phyloP scores from a whole-genome alignment of 2,113 vertebrate species.

The Leptodactylus fuscus region DNA sequence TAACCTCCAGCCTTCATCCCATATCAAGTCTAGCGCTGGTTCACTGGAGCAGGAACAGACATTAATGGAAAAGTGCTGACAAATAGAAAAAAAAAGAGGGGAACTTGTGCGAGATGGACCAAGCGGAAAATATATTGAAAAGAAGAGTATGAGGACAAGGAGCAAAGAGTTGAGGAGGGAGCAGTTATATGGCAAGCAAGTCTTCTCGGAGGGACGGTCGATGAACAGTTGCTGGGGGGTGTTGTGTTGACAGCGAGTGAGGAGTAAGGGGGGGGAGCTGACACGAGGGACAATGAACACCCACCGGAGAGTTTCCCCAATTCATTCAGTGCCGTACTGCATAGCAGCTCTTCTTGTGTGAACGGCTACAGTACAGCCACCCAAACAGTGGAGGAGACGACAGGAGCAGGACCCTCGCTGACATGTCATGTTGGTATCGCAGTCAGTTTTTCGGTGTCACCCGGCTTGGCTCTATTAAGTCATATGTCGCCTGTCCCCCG shows the following conservation, averaged over 20 bases:
- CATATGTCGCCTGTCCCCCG: neutral
- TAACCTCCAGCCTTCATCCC: conserved; percentile 75
- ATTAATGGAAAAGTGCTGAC: conserved; percentile 76
- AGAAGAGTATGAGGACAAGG: conserved; percentile 55
- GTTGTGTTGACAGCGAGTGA: conserved; percentile 64
- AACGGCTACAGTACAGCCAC: conserved; percentile 47
- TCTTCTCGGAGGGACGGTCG: conserved; percentile 57
- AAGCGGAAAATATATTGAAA: conserved; percentile 25
- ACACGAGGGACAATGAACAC: conserved; percentile 56
- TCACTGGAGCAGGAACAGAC: conserved; percentile 70
- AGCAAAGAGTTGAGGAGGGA: conserved; percentile 64
- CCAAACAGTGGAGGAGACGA: conserved; percentile 16
- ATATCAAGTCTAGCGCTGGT: conserved; percentile 67
- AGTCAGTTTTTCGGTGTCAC: conserved; percentile 2
- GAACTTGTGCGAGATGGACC: conserved; percentile 51
- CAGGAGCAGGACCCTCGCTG: conserved; percentile 21
- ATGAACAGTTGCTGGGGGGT: conserved; percentile 56
- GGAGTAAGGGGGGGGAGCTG: conserved; percentile 41
- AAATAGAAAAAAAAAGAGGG: conserved; percentile 62
- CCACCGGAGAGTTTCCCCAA: conserved; percentile 54
- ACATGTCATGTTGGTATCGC: conserved; percentile 37
- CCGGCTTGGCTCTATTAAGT: neutral
- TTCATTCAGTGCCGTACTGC: conserved; percentile 63
- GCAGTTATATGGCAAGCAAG: conserved; percentile 59
- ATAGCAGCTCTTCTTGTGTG: conserved; percentile 61